Conservation (phyloP, 30 jellyfish, hydroid and myxozoan species). For the Aurelia coerulea region DNA sequence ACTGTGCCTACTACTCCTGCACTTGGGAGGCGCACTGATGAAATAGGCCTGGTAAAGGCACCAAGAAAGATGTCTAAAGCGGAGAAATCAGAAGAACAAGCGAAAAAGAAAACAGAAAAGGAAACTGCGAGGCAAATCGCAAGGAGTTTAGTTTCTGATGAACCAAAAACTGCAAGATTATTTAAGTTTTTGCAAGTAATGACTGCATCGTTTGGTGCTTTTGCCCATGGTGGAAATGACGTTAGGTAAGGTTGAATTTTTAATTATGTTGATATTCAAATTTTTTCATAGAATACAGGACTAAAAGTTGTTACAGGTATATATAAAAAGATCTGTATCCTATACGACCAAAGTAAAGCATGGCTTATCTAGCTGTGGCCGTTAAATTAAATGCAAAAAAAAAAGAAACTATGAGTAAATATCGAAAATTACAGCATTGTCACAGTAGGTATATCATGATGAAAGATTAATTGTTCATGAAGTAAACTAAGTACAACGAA, state of each 20-base stretch:
- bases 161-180: conserved; percentile 83
- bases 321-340: too few species aligned
- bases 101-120: conserved; percentile 20
- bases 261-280: too few species aligned
- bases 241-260: conserved; percentile 77
- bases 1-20: conserved; percentile 68
- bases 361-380: too few species aligned
- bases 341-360: too few species aligned
- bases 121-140: conserved; percentile 58
- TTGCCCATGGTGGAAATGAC: conserved; percentile 99
- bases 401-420: too few species aligned
- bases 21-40: conserved; percentile 41
- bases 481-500: too few species aligned
- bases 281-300: too few species aligned
- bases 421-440: too few species aligned
- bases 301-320: too few species aligned
- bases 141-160: conserved; percentile 75
- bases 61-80: conserved; percentile 15
- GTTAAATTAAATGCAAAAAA: too few species aligned
- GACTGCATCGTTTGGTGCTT: conserved; percentile 98
- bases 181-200: conserved; percentile 85
- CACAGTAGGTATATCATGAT: too few species aligned
- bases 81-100: conserved; percentile 18
- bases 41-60: background rate
- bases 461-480: too few species aligned